Conservation (phyloP, 2,797 vertebrate genomes). For the Masticophis lateralis region DNA sequence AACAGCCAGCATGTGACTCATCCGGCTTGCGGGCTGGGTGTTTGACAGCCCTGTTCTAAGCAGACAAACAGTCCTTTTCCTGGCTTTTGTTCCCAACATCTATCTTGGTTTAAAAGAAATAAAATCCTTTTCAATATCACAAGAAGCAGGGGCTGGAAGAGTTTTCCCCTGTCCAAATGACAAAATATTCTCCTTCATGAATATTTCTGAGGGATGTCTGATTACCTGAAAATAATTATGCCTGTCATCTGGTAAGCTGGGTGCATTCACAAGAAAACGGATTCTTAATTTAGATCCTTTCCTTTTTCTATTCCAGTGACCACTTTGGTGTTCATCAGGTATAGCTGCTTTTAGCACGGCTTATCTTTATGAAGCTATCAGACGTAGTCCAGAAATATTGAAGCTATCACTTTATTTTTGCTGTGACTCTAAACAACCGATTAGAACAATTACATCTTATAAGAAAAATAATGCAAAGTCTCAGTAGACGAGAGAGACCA, state of each 20-base stretch:
- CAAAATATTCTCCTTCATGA: background rate
- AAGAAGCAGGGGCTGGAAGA: background rate
- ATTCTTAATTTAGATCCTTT: background rate
- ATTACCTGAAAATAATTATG: background rate
- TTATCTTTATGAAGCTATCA: background rate
- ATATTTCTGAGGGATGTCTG: background rate
- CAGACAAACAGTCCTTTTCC: background rate
- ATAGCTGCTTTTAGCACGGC: background rate
- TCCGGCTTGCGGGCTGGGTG: accelerated
- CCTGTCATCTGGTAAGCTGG: background rate
- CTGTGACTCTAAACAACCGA: background rate
- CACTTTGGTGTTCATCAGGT: background rate
- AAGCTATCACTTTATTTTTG: background rate
- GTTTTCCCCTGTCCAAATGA: background rate
- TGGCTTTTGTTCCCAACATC: background rate
- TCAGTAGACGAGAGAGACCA: background rate
- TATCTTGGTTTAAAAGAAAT: background rate
- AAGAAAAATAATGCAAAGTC: background rate
- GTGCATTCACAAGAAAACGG: background rate
- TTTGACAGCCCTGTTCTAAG: background rate
- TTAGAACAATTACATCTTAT: background rate
- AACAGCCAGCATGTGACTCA: too few species aligned
- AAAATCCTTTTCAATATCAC: background rate
- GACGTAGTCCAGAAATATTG: background rate
- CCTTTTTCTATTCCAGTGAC: background rate